Base-by-base conservation (phyloP, 2,888 invertebrate genomes). In the Iphiclides podalirius region DNA sequence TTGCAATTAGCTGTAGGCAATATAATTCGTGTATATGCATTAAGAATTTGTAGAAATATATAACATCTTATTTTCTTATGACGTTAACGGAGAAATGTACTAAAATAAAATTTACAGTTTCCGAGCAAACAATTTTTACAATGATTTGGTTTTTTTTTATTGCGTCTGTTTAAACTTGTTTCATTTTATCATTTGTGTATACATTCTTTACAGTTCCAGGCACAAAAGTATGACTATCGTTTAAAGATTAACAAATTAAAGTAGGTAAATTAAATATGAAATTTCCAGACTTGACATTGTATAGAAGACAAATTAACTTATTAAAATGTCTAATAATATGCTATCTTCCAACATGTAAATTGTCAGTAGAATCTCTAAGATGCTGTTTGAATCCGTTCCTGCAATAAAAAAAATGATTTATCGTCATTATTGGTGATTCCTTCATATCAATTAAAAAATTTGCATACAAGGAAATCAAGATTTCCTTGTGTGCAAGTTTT, bases 1-100 rank as follows among this genome's bases (percentile, higher is more conserved):
- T 31, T 31, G n/a, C 31, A 12, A 11, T 31, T 12, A 31, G 31
- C 11, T 31, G 11, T 31, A 31, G 31, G n/a, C 6, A 31, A 31
- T 8, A 31, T n/a, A 31, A 31, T 31, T 31, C 31, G 11, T 31
- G 31, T 31, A 31, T 31, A 31, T 31, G n/a, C n/a, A 11, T 11
- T 12, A 31, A 26, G 8, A 12, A 11, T 11, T 31, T 11, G n/a
- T n/a, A 31, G 11, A 31, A 49, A 52, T 53, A 49, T 53, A 53
- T 33, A 39, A 48, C 45, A 36, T 51, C 47, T 41, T 28, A 35
- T 38, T 45, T 42, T 16, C 23, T 31, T 6, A n/a, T n/a, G n/a
- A n/a, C n/a, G n/a, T n/a, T n/a, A 31, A 31, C 31, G n/a, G 31
- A 12, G n/a, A 11, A 11, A n/a, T 9, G 12, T 31, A 31, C 4